Evolutionary conservation across 2,797 vertebrate species (phyloP).

Genomic region (Enoplosus armatus): DNA sequence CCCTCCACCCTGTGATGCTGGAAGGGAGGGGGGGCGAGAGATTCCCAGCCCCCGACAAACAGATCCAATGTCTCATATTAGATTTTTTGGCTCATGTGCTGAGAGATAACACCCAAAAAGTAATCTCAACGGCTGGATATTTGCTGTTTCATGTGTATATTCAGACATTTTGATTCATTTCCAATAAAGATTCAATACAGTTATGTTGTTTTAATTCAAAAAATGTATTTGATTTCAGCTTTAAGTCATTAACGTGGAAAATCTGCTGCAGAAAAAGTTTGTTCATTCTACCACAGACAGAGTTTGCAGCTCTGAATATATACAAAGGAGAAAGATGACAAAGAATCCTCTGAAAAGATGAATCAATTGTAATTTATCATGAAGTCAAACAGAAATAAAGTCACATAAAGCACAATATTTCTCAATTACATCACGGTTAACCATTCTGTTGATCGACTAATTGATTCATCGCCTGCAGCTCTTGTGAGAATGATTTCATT

Average conservation of each 20-base stretch:
- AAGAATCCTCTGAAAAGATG: background rate
- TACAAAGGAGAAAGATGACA: background rate
- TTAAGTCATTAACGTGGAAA: background rate
- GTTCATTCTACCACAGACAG: background rate
- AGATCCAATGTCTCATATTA: slow-evolving; percentile 32
- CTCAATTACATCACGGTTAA: no score
- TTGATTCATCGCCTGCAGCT: background rate
- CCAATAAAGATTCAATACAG: background rate
- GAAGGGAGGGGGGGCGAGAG: slow-evolving; percentile 34
- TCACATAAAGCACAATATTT: background rate
- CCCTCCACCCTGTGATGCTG: slow-evolving; percentile 1
- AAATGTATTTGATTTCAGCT: background rate
- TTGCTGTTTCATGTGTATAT: background rate
- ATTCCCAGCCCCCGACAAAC: slow-evolving; percentile 25
- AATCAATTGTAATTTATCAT: background rate
- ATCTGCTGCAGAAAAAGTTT: background rate
- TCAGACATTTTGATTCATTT: background rate
- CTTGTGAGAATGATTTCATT: background rate
- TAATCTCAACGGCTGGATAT: background rate
- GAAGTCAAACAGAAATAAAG: background rate
- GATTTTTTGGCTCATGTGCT: slow-evolving; percentile 12
- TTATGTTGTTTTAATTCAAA: no score
- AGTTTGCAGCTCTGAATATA: no score
- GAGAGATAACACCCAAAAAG: background rate
- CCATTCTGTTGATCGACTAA: background rate